These are phyloP conservation scores for Rotaria sp. DNA, from an alignment of 2,888 invertebrate genomes.

Conservation along the genomic window DNA sequence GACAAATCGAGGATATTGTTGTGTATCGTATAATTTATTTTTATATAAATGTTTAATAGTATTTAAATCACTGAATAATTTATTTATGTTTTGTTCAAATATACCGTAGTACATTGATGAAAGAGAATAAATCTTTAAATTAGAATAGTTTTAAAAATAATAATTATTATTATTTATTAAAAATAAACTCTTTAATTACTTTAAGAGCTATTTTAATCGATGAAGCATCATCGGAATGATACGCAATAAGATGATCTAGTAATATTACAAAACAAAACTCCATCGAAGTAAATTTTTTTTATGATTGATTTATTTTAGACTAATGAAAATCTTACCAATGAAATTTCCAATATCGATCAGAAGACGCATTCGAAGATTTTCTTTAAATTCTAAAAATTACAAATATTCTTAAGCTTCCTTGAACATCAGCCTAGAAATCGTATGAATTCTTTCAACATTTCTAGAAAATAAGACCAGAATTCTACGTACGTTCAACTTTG, in stretches of 20 bases:
- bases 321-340: neutral
- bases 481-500: too few species aligned
- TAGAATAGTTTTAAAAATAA: too few species aligned
- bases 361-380: neutral
- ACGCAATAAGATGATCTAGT: neutral
- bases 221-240: neutral
- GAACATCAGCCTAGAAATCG: too few species aligned
- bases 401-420: neutral
- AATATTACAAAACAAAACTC: too few species aligned
- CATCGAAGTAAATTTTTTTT: too few species aligned
- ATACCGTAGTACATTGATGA: neutral
- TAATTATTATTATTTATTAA: too few species aligned
- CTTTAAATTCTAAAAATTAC: neutral
- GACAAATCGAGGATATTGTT: neutral
- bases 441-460: too few species aligned
- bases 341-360: neutral
- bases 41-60: neutral
- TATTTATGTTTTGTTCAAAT: neutral
- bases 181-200: neutral
- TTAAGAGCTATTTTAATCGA: neutral
- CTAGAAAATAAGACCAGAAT: too few species aligned
- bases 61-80: neutral
- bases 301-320: too few species aligned
- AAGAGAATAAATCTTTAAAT: neutral
- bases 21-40: neutral